Base-by-base conservation (phyloP, 1,140 invertebrate species). In the Drosophila bocki region DNA sequence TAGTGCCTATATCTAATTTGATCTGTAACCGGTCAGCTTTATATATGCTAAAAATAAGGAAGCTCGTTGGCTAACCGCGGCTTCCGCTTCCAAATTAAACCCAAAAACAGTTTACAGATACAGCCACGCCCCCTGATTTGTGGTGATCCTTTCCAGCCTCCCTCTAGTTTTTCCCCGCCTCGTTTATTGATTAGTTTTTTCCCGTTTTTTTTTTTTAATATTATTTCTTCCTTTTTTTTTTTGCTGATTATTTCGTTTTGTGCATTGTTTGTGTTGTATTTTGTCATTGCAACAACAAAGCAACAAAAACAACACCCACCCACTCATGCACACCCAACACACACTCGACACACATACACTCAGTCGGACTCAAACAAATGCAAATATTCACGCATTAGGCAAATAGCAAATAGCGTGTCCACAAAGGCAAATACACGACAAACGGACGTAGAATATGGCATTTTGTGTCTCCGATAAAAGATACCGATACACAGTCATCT, bases 201-300 rank as follows among this genome's bases (percentile, higher is more conserved):
- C 6, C 6, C 13, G 17, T 37, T 44, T 35, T 58, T 33, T 67
- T 6, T 62, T 33, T 67, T 22, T 22, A 22, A 32, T 50, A 51
- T 45, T 56, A 33, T 33, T 51, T 51, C 3, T 60, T 37, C 22
- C 22, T 51, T 17, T 62, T 37, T 62, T 37, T 62, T 53, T 45
- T 58, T 78, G 59, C 60, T 59, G 75, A 62, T 45, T 75, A 56
- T 54, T 56, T 42, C 33, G 53, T 56, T 65, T 75, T 60, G 35
- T 64, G 57, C 26, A 56, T 41, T 76, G 60, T 69, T 65, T 64
- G 57, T 70, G 35, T 69, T 67, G 54, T 59, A 41, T 56, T 72
- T 63, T 79, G 54, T 69, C 37, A 65, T 57, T 76, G 74, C 74
- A 75, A 72, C 65, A 72, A 59, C 32, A 12, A 71, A 41, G 15